Conservation (phyloP, 1,140 invertebrate species). For the Agrypnia vestita region DNA sequence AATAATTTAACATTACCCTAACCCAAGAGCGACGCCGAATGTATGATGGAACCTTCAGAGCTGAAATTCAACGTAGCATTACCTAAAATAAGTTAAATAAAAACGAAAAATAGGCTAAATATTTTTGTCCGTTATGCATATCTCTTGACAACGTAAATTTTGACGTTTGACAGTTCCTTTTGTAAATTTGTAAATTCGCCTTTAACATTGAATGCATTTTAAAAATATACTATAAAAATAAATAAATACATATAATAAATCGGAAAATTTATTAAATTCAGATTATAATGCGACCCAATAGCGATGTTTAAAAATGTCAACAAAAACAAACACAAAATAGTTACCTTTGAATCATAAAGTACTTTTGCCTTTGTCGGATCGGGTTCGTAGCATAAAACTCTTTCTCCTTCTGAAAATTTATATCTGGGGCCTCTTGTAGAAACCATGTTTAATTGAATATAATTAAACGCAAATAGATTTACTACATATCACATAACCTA, state of each 20-base stretch:
- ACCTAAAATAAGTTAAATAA: background rate
- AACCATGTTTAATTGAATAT: slow-evolving; percentile 51
- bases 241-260: slow-evolving; percentile 20
- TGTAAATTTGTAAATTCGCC: slow-evolving; percentile 13
- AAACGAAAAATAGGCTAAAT: slow-evolving; percentile 20
- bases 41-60: no score
- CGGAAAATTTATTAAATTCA: slow-evolving; percentile 24
- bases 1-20: no score
- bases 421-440: slow-evolving; percentile 73
- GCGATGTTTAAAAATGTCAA: slow-evolving; percentile 42
- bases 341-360: slow-evolving; percentile 95
- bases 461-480: slow-evolving; percentile 38
- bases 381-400: slow-evolving; percentile 96
- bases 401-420: slow-evolving; percentile 92
- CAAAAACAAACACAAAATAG: slow-evolving; percentile 49
- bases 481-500: slow-evolving; percentile 46
- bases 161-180: slow-evolving; percentile 29
- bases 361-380: slow-evolving; percentile 97
- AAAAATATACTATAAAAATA: slow-evolving; percentile 18
- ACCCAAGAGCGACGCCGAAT: no score
- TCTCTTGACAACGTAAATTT: slow-evolving; percentile 36
- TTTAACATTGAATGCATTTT: slow-evolving; percentile 9
- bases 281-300: slow-evolving; percentile 25
- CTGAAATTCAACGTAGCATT: no score
- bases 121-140: slow-evolving; percentile 22